Percentiles rank a stretch among this genome's conserved stretches.
phyloP scores from a whole-genome alignment of 1,140 invertebrate species.

The Protaetia brevitarsis region DNA sequence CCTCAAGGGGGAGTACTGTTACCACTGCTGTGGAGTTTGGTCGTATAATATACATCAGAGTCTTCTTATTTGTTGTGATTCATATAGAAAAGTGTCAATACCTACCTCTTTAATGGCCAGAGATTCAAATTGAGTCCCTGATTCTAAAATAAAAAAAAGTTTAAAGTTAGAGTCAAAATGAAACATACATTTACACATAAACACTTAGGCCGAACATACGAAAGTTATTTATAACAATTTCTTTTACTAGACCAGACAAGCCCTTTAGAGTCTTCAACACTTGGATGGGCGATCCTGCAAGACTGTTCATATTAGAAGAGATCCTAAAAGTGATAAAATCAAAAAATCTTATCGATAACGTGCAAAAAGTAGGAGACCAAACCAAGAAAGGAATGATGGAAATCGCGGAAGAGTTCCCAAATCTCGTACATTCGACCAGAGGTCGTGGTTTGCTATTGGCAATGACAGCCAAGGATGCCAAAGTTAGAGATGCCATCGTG shows the following conservation, averaged over 20 bases:
- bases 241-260: slow-evolving; percentile 66
- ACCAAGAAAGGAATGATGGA: slow-evolving; percentile 69
- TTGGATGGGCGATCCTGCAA: slow-evolving; percentile 98
- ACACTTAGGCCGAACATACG: too few species aligned
- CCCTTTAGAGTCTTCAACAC: slow-evolving; percentile 96
- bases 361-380: slow-evolving; percentile 72
- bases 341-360: slow-evolving; percentile 77
- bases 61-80: too few species aligned
- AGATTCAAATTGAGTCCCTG: too few species aligned
- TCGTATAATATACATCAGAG: too few species aligned
- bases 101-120: too few species aligned
- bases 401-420: slow-evolving; percentile 71
- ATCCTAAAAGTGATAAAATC: slow-evolving; percentile 82
- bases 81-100: too few species aligned
- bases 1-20: too few species aligned
- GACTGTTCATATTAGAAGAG: slow-evolving; percentile 83
- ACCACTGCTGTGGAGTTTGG: too few species aligned
- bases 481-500: slow-evolving; percentile 75
- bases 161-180: too few species aligned
- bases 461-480: slow-evolving; percentile 65
- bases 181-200: too few species aligned
- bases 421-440: slow-evolving; percentile 73
- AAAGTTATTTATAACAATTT: slow-evolving; percentile 46
- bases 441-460: slow-evolving; percentile 92
- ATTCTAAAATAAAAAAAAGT: too few species aligned